Evolutionary conservation across 2,113 vertebrate genomes (phyloP), one percentile per base, ranked within the genome.

Genomic region (Tonatia bakeri): DNA sequence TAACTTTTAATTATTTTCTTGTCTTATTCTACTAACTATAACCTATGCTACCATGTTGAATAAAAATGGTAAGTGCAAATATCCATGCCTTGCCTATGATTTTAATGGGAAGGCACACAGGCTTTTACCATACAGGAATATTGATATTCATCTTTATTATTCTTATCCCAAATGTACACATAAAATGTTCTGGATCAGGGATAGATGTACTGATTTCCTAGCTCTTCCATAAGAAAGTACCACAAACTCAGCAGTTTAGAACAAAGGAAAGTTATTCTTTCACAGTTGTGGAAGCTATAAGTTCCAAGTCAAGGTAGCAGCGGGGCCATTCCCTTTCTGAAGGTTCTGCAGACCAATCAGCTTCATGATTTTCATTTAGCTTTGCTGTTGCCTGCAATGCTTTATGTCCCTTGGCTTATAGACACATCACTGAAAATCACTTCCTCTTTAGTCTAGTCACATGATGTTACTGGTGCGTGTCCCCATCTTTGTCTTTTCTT

Each of bases 311-410:
- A 87, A 43, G 24, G 7, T 31, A 12, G 36, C 47, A 47, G 36
- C 3, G 47, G 38, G 38, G 2, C 7, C 24, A 0, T 67, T 45
- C 14, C 56, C 56, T 65, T 75, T 73, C 33, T 33, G 31, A 81
- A 45, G 24, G 0, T n/a, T 76, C 22, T 16, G 17, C 38, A 22
- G 50, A 36, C 26, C 1, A 59, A 28, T 45, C 15, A 0, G 7
- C 19, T 45, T 65, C 56, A 54, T 65, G 7, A 3, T 64, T 38
- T 87, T 73, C 22, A 36, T 9, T 50, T 69, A 70, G 10, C 22
- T 79, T 31, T 65, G 40, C 7, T 5, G 1, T 83, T 92, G 52
- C 9, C 20, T 56, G 50, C 20, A 64, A 1, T 73, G 31, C 38
- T 59, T 45, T 1, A 0, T 1, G 11, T 92, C 43, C n/a, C 40